A percentile compares a stretch with the other conserved stretches of the same genome.
Conservation (phyloP, 30 jellyfish, hydroid and myxozoan genomes). For the Catostylus mosaicus region DNA sequence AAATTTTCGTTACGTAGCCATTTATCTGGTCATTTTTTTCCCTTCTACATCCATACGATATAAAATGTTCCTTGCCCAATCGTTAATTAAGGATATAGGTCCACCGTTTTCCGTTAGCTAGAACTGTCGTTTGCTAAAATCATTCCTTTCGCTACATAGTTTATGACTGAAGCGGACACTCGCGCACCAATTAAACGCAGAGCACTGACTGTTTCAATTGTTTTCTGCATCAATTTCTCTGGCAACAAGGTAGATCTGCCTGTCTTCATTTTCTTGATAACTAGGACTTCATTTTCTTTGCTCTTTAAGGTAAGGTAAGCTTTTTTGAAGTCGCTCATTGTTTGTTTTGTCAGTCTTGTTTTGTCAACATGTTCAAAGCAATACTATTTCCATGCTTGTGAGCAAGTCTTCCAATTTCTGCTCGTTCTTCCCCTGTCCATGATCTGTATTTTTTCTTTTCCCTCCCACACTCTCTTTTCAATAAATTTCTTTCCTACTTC, state of each 20-base stretch:
- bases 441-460: constrained; percentile 1
- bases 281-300: constrained; percentile 27
- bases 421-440: constrained; percentile 26
- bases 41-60: constrained; percentile 59
- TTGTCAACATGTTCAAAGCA: background rate
- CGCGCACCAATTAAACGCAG: constrained; percentile 63
- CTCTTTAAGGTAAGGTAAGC: constrained; percentile 18
- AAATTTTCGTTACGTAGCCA: constrained; percentile 69
- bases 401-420: constrained; percentile 20
- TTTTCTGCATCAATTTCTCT: constrained; percentile 44
- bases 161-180: constrained; percentile 45
- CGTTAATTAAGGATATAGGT: constrained; percentile 25
- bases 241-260: constrained; percentile 63
- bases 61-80: constrained; percentile 57
- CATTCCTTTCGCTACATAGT: constrained; percentile 51
- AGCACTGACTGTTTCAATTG: constrained; percentile 36
- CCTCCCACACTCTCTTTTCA: background rate
- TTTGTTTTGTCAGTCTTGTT: constrained; percentile 12
- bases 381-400: constrained; percentile 12
- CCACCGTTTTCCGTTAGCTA: constrained; percentile 20
- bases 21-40: constrained; percentile 36
- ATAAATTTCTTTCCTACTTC: background rate
- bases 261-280: constrained; percentile 33
- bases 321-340: constrained; percentile 22
- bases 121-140: constrained; percentile 52